A percentile compares a stretch with the other conserved stretches of the same genome.
These are phyloP conservation scores for Centropus bengalensis DNA, from an alignment of 2,113 vertebrate species.

Conservation along the genomic window DNA sequence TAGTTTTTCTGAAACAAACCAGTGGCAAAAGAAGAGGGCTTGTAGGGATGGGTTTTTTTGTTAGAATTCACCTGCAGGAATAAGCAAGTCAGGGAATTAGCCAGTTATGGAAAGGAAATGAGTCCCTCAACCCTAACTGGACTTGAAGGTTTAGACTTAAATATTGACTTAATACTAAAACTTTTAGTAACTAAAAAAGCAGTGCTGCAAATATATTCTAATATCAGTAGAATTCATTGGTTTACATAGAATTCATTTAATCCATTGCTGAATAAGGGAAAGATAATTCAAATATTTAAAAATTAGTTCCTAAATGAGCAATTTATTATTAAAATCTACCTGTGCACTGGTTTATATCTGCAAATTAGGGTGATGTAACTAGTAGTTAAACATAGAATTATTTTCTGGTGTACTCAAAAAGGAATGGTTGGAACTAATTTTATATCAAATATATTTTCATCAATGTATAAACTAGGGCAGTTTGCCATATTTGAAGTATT, in stretches of 20 bases:
- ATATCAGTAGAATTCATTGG: not conserved
- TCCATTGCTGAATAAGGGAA: not conserved
- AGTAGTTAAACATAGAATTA: not conserved
- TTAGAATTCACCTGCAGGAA: not conserved
- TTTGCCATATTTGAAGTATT: not conserved
- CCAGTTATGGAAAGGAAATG: not conserved
- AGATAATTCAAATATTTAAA: not conserved
- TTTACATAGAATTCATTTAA: not conserved
- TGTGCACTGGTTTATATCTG: not conserved
- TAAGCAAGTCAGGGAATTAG: not conserved
- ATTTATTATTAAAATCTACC: not conserved
- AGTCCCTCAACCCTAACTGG: not conserved
- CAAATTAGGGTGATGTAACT: not conserved
- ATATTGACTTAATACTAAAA: not conserved
- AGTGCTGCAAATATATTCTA: not conserved
- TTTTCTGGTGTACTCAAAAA: not conserved
- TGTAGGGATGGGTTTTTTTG: not conserved
- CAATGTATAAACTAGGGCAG: not conserved
- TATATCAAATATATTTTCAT: not conserved
- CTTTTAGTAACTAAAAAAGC: not conserved
- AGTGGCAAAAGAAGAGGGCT: not conserved
- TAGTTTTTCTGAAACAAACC: not conserved
- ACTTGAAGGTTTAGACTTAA: not conserved
- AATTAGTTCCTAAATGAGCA: not conserved
- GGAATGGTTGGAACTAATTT: not conserved